Percentiles rank a stretch among this genome's conserved stretches.
Conservation (phyloP, 2,888 invertebrate genomes). For the Gastrophysa polygoni region DNA sequence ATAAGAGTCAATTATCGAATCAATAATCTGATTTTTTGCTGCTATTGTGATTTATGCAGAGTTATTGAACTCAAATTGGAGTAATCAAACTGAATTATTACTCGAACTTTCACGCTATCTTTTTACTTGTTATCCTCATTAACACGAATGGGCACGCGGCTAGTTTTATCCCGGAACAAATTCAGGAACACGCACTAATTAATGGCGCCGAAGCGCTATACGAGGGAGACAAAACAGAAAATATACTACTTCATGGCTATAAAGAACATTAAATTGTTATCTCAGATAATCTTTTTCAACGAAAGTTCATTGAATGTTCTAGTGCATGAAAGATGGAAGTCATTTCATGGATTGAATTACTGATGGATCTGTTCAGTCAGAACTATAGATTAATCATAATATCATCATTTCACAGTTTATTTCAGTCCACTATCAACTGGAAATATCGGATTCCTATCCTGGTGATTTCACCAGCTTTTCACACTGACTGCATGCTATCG, state of each 20-base stretch:
- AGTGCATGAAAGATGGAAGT: too few species aligned
- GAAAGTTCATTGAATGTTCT: too few species aligned
- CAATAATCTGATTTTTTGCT: constrained; percentile 20
- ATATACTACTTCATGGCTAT: background rate
- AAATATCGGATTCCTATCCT: too few species aligned
- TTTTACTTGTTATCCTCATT: constrained; percentile 25
- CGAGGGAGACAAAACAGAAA: background rate
- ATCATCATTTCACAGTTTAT: too few species aligned
- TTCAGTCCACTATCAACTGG: too few species aligned
- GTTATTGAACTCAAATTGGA: constrained; percentile 28
- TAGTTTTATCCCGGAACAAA: constrained; percentile 30
- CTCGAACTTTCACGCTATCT: constrained; percentile 40
- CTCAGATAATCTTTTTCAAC: too few species aligned
- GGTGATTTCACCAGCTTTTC: too few species aligned
- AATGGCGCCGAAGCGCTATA: constrained; percentile 13
- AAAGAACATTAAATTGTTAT: too few species aligned
- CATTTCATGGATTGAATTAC: too few species aligned
- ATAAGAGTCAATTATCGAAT: constrained; percentile 25
- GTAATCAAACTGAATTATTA: constrained; percentile 38
- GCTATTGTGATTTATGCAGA: constrained; percentile 19
- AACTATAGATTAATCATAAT: too few species aligned
- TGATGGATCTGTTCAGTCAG: too few species aligned
- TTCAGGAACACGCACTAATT: constrained; percentile 26
- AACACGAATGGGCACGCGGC: constrained; percentile 28
- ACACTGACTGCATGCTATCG: too few species aligned